Evolutionary conservation across 2,113 vertebrate species (phyloP).

Genomic region (Aphyosemion australe): DNA sequence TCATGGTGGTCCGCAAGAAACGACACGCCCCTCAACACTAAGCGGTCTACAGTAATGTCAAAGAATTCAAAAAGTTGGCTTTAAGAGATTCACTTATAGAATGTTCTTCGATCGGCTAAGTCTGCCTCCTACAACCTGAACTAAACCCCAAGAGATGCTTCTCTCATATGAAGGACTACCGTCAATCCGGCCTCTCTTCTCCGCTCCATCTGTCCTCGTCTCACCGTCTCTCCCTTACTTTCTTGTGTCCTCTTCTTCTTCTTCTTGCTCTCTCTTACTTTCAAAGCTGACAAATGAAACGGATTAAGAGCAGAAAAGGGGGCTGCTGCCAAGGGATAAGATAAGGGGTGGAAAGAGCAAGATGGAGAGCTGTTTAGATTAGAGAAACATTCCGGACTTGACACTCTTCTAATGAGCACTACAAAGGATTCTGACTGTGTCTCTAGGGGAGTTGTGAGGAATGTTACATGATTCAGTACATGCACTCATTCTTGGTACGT

Average conservation of each 20-base stretch:
- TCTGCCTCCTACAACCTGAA: slow-evolving; percentile 26
- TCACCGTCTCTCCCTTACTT: slow-evolving; percentile 23
- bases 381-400: slow-evolving; percentile 72
- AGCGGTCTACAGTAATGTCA: neutral
- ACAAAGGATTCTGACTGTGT: slow-evolving; percentile 67
- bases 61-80: neutral
- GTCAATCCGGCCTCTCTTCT: slow-evolving; percentile 36
- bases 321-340: neutral
- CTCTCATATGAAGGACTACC: slow-evolving; percentile 66
- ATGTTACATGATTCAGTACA: slow-evolving; percentile 44
- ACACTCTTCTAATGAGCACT: slow-evolving; percentile 75
- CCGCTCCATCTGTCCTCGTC: slow-evolving; percentile 6
- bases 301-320: slow-evolving; percentile 49
- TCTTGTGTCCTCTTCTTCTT: no score
- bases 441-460: slow-evolving; percentile 46
- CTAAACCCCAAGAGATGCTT: slow-evolving; percentile 26
- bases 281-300: slow-evolving; percentile 68
- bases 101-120: slow-evolving; percentile 28
- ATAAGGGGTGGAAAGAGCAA: slow-evolving; percentile 1
- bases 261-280: slow-evolving; percentile 54
- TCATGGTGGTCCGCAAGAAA: slow-evolving; percentile 5
- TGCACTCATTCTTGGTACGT: neutral
- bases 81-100: slow-evolving; percentile 34
- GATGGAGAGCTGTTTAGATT: slow-evolving; percentile 75
- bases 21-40: neutral